Base-by-base conservation (phyloP, 2,113 vertebrate genomes). In the Chaenocephalus aceratus region DNA sequence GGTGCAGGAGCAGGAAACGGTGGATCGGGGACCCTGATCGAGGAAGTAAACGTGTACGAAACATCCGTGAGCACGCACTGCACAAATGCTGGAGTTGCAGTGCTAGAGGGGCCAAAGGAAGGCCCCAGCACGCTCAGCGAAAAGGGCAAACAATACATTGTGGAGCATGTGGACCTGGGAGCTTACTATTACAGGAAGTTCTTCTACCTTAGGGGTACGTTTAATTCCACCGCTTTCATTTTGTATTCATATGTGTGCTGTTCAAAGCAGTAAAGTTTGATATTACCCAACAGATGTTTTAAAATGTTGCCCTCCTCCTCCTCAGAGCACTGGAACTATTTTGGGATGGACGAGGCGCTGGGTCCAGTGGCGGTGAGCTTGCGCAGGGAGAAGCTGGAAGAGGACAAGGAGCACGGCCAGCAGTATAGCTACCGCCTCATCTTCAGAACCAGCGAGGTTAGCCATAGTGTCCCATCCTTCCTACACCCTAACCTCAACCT, bases 261-360 rank as follows among this genome's bases (percentile, higher is more conserved):
- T 52, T 73, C 48, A 41, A 57, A 75, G 57, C 16, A 46, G 13
- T 23, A 26, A 30, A 16, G 9, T 56, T 26, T 59, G 0, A 70
- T 23, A 21, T 49, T 10, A 36, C 10, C 41, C 9, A 72, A 11
- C 6, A 45, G 8, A n/a, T 62, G 1, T 59, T 41, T 18, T n/a
- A 57, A 57, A 79, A 44, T 68, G 6, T 56, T 18, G 8, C 6
- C 49, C 1, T 70, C 18, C 46, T 69, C 9, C 62, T 1, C 62
- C 45, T 73, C 95, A 98, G 97, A 98, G 88, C 96, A 99, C 92
- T 98, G 96, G 97, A 99, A 98, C 94, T 99, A 99, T 91, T 99
- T 98, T 93, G 97, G 97, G 64, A 93, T 97, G 10, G 97, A 99
- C 78, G 97, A 99, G 82, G 96, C 95, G 30, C 91, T 98, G 63